Base-by-base conservation (phyloP, 2,888 invertebrate species). In the Byasa hedistus region DNA sequence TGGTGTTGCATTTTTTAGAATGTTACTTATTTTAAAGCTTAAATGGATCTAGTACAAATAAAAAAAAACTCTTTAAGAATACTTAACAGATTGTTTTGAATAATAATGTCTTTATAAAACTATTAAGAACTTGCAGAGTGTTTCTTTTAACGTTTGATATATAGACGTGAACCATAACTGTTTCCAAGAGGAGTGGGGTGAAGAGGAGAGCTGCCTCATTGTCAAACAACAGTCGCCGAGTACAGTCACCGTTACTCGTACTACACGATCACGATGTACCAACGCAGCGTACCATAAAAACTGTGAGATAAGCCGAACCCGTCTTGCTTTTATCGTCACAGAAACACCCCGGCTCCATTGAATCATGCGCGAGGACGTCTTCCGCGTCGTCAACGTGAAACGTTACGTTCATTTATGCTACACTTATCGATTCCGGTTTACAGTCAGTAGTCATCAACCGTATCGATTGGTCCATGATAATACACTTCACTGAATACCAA, bases 231-330 rank as follows among this genome's bases (percentile, higher is more conserved):
- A 66, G 66, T 59, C 62, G 24, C 58, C 44, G 58, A 27, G 56
- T 55, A 21, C 68, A 48, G 70, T 70, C 68, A 64, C 65, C 59
- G 66, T 71, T 70, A 69, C 71, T 73, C 71, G 71, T 65, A 73
- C 71, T 69, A 72, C 72, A 71, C 70, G 61, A 75, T 75, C 76
- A 78, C 77, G 78, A 79, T 75, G 75, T 73, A 36, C 72, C 74
- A 73, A 79, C 79, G 78, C 81, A 83, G 77, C 79, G 83, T 80
- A 79, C 82, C 83, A 86, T 87, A 88, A 89, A 87, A 88, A 84
- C 80, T 70, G 78, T 22, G 80, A 87, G 89, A 89, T 89, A 89
- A 87, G 84, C 81, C 39, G 12, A 39, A 15, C 19, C 74, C 76
- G 78, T 73, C 79, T 82, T 83, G 77, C 77, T 87, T 87, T 88